Conservation (phyloP, 1,140 invertebrate genomes). For the Neodiprion lecontei region DNA sequence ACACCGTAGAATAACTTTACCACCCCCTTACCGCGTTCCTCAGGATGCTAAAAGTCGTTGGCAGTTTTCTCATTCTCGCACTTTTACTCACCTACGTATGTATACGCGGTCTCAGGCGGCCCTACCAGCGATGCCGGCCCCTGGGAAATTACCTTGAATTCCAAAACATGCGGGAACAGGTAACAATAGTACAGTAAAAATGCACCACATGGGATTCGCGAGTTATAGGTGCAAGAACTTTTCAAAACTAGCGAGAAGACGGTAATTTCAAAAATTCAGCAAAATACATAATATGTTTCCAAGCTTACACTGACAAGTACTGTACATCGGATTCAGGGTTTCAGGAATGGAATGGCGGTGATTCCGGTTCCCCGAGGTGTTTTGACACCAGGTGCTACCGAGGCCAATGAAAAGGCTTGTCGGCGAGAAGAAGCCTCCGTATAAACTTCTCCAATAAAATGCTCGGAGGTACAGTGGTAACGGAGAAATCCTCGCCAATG, state of each 20-base stretch:
- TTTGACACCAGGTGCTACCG: too few relatives aligned
- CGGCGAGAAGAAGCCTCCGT: neutral
- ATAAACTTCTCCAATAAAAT: neutral
- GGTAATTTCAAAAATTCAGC: neutral
- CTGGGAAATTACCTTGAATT: slow-evolving; percentile 7
- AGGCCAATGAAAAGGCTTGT: neutral
- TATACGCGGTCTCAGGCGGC: neutral
- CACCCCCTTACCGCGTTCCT: neutral
- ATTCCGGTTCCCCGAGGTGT: too few relatives aligned
- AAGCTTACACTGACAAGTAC: too few relatives aligned
- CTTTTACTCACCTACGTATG: neutral
- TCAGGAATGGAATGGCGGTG: too few relatives aligned
- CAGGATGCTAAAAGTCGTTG: neutral
- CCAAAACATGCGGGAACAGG: neutral
- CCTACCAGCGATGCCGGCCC: neutral
- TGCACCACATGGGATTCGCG: too few relatives aligned
- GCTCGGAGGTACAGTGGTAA: neutral
- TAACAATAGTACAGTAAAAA: too few relatives aligned
- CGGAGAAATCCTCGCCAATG: slow-evolving; percentile 9
- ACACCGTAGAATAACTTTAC: neutral
- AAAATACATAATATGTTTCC: neutral
- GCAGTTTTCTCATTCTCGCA: slow-evolving; percentile 7
- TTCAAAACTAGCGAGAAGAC: neutral
- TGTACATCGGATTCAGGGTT: too few relatives aligned
- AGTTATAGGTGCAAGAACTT: neutral